These are phyloP conservation scores for Isaurus tuberculatus DNA, from an alignment of 92 coral and sea anemone species.

Conservation along the genomic window DNA sequence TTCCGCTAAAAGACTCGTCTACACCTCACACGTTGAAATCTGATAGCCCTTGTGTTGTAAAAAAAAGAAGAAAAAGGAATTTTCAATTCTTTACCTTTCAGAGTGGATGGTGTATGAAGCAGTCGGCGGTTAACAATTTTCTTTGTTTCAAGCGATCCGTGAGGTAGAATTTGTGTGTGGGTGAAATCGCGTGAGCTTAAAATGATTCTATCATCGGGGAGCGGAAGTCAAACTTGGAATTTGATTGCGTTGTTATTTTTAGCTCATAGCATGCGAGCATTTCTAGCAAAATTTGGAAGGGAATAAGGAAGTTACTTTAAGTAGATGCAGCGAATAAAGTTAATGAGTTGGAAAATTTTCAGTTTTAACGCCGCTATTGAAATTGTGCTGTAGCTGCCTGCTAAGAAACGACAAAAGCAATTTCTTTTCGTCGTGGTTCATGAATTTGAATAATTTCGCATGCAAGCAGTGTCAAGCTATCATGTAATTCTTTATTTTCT, in stretches of 20 bases:
- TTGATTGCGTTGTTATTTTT: slow-evolving; percentile 17
- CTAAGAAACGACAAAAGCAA: not conserved
- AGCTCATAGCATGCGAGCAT: slow-evolving; percentile 20
- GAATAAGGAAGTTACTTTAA: not conserved
- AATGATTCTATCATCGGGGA: not conserved
- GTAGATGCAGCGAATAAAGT: not conserved
- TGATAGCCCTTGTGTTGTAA: not conserved
- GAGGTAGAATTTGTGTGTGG: slow-evolving; percentile 16
- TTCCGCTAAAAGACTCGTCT: not conserved
- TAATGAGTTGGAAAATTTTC: not conserved
- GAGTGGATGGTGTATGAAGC: not conserved
- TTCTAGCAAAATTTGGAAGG: not conserved
- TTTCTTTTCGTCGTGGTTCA: not conserved
- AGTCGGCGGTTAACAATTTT: not conserved
- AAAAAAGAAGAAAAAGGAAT: slow-evolving; percentile 6
- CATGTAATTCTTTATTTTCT: too few relatives aligned
- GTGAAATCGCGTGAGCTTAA: slow-evolving; percentile 34
- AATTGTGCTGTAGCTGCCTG: not conserved
- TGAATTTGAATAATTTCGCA: not conserved
- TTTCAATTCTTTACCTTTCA: not conserved
- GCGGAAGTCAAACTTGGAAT: not conserved
- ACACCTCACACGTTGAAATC: not conserved
- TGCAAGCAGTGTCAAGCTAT: not conserved
- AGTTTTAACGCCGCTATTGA: not conserved
- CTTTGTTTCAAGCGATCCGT: slow-evolving; percentile 21